Base-by-base conservation (phyloP, 2,113 vertebrate species). In the Chlamydotis undulata region DNA sequence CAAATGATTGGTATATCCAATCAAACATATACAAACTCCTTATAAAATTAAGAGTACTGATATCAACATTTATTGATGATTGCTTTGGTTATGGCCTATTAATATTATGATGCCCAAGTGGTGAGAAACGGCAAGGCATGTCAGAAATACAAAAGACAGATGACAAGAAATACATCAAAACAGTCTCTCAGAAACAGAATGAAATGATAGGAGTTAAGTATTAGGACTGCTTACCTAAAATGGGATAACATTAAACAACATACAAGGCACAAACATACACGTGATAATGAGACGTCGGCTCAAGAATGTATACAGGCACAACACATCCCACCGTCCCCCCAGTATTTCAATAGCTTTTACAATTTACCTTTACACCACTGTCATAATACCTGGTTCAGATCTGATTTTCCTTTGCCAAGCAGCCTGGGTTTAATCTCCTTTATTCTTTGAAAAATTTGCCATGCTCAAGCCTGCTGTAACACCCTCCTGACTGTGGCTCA, bases 401-500 rank as follows among this genome's bases (percentile, higher is more conserved):
- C 52, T 11, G 7, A 53, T 61, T 85, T 71, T 82, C 26, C 67
- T 83, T 77, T 28, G 61, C 33, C 23, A 65, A 73, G 21, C 8
- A 57, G 29, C 18, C 43, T 60, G 23, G 19, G 68, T 76, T 88
- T 83, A 28, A 80, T 23, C 50, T 61, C 10, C 49, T 80, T 37
- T 73, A 76, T n/a, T 79, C 50, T 83, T 88, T 37, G 35, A 93
- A 63, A 68, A 76, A 90, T 41, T 25, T 61, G 31, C 55, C 67
- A 37, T 25, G 26, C 41, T 73, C 50, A 86, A 39, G 71, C 37
- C 37, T 76, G 21, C 59, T 65, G 13, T 31, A 80, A 76, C 9
- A 35, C 25, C 24, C 17, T 49, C 50, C 53, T 22, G 79, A 88
- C 65, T 1, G 3, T 31, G 70, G 33, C 24, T 85, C 14, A 57